phyloP scores from a whole-genome alignment of 2,113 vertebrate species.

The Tragelaphus buxtoni region DNA sequence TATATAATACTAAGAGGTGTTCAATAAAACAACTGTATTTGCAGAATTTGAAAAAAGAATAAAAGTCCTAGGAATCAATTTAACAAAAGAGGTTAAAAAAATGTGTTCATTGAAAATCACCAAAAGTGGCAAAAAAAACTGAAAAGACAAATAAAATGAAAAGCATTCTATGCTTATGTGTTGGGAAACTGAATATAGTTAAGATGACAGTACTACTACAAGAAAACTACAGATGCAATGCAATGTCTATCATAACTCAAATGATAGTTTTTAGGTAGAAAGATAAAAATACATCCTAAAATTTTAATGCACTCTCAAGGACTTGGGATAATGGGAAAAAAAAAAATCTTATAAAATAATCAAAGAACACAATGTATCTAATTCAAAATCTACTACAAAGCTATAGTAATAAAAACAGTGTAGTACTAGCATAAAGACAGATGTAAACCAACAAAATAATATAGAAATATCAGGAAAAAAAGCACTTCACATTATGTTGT shows the following conservation, averaged over 20 bases:
- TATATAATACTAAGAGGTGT: not conserved
- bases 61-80: not conserved
- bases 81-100: not conserved
- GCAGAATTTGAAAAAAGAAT: not conserved
- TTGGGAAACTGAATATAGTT: not conserved
- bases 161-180: not conserved
- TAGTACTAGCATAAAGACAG: no score
- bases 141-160: not conserved
- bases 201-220: not conserved
- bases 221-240: not conserved
- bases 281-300: no score
- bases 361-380: no score
- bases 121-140: not conserved
- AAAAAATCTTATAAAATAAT: no score
- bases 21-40: not conserved
- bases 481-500: no score
- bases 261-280: no score
- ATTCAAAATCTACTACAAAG: no score
- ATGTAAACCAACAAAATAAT: no score
- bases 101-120: not conserved
- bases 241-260: not conserved
- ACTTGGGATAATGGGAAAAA: no score
- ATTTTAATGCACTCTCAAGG: no score
- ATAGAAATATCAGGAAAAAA: no score
- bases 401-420: no score